Evolutionary conservation across 2,888 invertebrate genomes (phyloP), one percentile per base, ranked within the genome.

Genomic region (Cataglyphis altisquamis): DNA sequence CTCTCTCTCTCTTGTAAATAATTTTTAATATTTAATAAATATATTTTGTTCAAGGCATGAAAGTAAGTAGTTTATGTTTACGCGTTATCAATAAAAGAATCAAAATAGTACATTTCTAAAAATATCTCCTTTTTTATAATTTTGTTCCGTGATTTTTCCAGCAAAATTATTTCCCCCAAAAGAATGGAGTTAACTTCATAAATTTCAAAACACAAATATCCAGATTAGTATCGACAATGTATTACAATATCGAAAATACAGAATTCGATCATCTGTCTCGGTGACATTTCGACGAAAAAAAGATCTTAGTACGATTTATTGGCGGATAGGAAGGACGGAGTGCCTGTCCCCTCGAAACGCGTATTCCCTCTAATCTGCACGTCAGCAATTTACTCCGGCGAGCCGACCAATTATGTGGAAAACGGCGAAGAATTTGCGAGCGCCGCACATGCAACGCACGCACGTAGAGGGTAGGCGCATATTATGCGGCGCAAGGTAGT

Each of bases 341-440:
- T 39, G 41, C 74, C 74, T 70, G 55, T 25, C 52, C 82, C 63
- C 81, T 68, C 83, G 82, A 84, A 86, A 89, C 86, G 48, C 48
- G 73, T 88, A 86, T 89, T 86, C 80, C 88, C 85, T 84, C 88
- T 85, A 90, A 92, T 92, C 88, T 88, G 87, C 74, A 84, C 83
- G 84, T 80, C 70, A 81, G 84, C 89, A 90, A 91, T 91, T 91
- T 90, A 87, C 84, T 83, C 82, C 45, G 75, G 67, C 67, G 36
- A 67, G 36, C 70, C 57, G 74, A 87, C 88, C 89, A 92, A 93
- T 92, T 91, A 90, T 84, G 87, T 87, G 88, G 84, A 88, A 90
- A 92, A 88, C 88, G 84, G 84, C 83, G 72, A 88, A 89, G 91
- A 89, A 90, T 92, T 91, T 90, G 91, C 88, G 87, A 87, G 78